Base-by-base conservation (phyloP, 2,113 vertebrate species). In the Sialia sialis region DNA sequence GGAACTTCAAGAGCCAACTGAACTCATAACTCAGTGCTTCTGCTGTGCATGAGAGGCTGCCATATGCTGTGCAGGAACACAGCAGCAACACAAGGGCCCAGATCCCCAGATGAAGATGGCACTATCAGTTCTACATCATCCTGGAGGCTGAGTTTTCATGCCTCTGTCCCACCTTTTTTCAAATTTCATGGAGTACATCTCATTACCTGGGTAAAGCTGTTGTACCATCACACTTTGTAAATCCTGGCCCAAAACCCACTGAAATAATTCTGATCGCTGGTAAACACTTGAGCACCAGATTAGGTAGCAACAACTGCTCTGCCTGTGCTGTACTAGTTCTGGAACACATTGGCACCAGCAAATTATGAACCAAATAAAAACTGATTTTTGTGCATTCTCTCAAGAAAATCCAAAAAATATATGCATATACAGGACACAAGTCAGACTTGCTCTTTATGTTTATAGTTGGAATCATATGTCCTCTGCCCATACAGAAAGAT, bases 201-300 rank as follows among this genome's bases (percentile, higher is more conserved):
- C 19, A 25, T 58, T 51, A 72, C 26, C 39, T 72, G n/a, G 27
- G 15, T 29, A 76, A 90, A 87, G 49, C 27, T 55, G n/a, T 9
- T 6, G 0, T 64, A 89, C 51, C 10, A 87, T 7, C n/a, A 23
- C 22, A 34, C 18, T 56, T 67, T 2, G 0, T 18, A 68, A 55
- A 10, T 52, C 16, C 46, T 34, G 38, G 74, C 32, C 36, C 34
- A 82, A 39, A 15, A 49, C 15, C 49, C 18, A 54, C 11, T 54
- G 48, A 79, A 87, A 75, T 73, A 0, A 54, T 52, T 75, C 25
- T 23, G 34, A 59, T 58, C 32, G 59, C 38, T 5, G 5, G 23
- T 66, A 77, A 76, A 76, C 21, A 41, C 34, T 30, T 74, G 38
- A 48, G 19, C 19, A 70, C 14, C 43, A 76, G 38, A 62, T 27